phyloP scores from a whole-genome alignment of 2,888 invertebrate species.

The Oscheius sp. region DNA sequence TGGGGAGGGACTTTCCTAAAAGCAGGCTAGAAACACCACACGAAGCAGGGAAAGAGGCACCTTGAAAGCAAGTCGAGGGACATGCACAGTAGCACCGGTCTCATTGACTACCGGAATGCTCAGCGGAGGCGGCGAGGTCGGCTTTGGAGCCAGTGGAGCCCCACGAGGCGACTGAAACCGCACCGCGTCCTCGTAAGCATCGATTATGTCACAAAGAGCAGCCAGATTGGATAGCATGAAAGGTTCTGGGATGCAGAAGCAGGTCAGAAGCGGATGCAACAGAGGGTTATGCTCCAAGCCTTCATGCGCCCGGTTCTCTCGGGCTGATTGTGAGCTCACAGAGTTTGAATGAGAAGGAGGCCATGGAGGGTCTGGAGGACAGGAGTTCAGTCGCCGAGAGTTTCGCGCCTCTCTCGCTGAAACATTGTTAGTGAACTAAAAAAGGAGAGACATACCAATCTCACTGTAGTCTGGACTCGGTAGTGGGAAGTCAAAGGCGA shows the following conservation, averaged over 20 bases:
- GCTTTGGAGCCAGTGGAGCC: conserved; percentile 41
- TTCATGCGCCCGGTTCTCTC: conserved; percentile 33
- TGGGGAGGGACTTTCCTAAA: conserved; percentile 11
- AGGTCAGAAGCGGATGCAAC: conserved; percentile 44
- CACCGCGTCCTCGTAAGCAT: conserved; percentile 45
- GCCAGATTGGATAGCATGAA: conserved; percentile 70
- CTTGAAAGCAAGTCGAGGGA: conserved; percentile 29
- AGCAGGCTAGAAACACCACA: conserved; percentile 5
- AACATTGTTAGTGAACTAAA: conserved; percentile 20
- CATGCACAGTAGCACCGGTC: conserved; percentile 33
- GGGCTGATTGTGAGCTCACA: conserved; percentile 34
- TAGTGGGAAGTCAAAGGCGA: conserved; percentile 63
- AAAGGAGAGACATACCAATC: conserved; percentile 48
- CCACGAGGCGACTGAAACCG: conserved; percentile 41
- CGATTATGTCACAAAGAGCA: conserved; percentile 63
- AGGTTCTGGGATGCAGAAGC: conserved; percentile 61
- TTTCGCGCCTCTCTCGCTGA: conserved; percentile 54
- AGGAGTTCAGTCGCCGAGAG: conserved; percentile 56
- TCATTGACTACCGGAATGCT: conserved; percentile 23
- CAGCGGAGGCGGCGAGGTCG: conserved; percentile 35
- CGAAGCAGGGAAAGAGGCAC: conserved; percentile 4
- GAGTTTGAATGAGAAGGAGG: conserved; percentile 33
- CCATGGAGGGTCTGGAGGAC: conserved; percentile 45
- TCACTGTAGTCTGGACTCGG: conserved; percentile 63
- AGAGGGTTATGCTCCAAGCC: conserved; percentile 43